phyloP scores from a whole-genome alignment of 2,797 vertebrate species.

The Platalea minor region DNA sequence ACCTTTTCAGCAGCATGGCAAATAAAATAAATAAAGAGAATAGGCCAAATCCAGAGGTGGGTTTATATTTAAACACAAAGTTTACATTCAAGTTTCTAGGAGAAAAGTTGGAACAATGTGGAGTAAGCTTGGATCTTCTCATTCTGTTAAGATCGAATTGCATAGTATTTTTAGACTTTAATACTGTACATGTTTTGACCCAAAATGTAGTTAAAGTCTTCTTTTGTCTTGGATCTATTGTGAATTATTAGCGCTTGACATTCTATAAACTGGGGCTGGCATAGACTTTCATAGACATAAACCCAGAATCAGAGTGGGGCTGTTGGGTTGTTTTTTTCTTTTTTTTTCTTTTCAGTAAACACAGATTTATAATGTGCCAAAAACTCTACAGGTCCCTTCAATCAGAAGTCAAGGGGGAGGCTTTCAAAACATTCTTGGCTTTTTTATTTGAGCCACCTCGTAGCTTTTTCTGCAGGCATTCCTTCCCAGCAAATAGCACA shows the following conservation, averaged over 20 bases:
- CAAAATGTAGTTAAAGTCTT: conserved; percentile 46
- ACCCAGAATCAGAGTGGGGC: neutral
- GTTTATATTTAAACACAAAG: conserved; percentile 45
- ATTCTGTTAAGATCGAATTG: conserved; percentile 9
- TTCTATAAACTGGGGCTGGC: conserved; percentile 41
- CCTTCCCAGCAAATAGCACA: conserved; percentile 55
- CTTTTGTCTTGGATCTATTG: conserved; percentile 39
- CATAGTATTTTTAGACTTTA: conserved; percentile 58
- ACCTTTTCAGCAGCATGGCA: conserved; percentile 4
- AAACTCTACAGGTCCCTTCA: neutral
- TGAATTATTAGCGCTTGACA: conserved; percentile 52
- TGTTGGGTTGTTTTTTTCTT: neutral
- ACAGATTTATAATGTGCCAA: conserved; percentile 31
- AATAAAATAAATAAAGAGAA: conserved; percentile 38
- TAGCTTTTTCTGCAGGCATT: conserved; percentile 30
- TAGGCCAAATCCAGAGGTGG: neutral
- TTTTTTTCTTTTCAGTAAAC: conserved; percentile 32
- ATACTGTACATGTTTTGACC: conserved; percentile 44
- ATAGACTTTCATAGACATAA: conserved; percentile 2
- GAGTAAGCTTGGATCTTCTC: conserved; percentile 1
- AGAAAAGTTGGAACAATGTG: conserved; percentile 35
- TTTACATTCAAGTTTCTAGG: conserved; percentile 53
- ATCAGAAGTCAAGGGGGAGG: conserved; percentile 16
- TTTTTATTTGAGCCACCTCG: neutral
- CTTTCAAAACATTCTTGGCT: conserved; percentile 47